phyloP scores from a whole-genome alignment of 2,797 vertebrate genomes.

The Thunnus albacares region DNA sequence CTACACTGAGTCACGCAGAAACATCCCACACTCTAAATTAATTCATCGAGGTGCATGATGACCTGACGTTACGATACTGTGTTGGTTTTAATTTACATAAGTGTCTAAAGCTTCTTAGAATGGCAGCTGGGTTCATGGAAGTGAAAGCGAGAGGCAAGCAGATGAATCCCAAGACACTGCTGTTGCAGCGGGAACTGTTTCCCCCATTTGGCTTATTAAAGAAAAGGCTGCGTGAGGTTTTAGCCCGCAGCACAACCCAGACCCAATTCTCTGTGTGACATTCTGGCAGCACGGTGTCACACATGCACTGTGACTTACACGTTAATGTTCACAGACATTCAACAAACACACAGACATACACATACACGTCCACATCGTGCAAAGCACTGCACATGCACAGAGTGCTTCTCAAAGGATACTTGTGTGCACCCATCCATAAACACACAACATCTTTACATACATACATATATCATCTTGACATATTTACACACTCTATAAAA shows the following conservation, averaged over 20 bases:
- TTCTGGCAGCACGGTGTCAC: conserved; percentile 71
- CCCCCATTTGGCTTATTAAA: conserved; percentile 75
- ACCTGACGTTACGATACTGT: conserved; percentile 12
- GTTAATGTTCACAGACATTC: conserved; percentile 64
- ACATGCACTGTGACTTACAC: conserved; percentile 67
- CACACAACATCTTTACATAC: conserved; percentile 51
- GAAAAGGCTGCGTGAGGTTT: conserved; percentile 69
- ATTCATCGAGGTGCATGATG: conserved; percentile 27
- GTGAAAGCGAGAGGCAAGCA: conserved; percentile 58
- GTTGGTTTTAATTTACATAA: conserved; percentile 66
- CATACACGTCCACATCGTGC: conserved; percentile 28
- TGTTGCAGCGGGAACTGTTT: conserved; percentile 51
- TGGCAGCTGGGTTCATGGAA: conserved; percentile 52
- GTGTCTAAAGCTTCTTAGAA: conserved; percentile 47
- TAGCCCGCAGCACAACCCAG: conserved; percentile 75
- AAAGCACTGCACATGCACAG: conserved; percentile 38
- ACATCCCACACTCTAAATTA: conserved; percentile 28
- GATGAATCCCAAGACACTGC: conserved; percentile 67
- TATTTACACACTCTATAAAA: conserved; percentile 70
- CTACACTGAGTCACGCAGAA: conserved; percentile 46
- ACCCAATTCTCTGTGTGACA: conserved; percentile 79
- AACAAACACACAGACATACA: conserved; percentile 48
- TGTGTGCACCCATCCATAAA: conserved; percentile 55
- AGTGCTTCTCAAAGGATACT: conserved; percentile 22
- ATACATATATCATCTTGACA: conserved; percentile 62